phyloP scores from a whole-genome alignment of 2,797 vertebrate genomes.

The Nyctalus aviator region DNA sequence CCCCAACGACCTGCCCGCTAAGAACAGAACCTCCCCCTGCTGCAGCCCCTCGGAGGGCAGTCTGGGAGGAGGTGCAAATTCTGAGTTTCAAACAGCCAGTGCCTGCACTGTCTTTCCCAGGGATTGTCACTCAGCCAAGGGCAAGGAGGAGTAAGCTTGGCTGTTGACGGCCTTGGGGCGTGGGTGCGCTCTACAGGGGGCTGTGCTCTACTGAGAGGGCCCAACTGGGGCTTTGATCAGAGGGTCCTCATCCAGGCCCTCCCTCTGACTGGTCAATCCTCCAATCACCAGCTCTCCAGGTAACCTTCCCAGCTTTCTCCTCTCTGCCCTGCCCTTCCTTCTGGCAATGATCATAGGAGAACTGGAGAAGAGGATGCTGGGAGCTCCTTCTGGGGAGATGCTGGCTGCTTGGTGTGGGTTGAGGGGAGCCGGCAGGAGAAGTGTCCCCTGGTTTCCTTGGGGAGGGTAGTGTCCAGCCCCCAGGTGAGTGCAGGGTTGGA shows the following conservation, averaged over 20 bases:
- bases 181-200: neutral
- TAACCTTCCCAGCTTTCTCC: neutral
- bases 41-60: neutral
- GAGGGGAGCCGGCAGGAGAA: neutral
- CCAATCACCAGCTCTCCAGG: neutral
- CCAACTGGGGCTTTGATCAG: neutral
- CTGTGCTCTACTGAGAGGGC: neutral
- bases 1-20: neutral
- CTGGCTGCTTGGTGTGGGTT: neutral
- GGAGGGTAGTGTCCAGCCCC: neutral
- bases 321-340: neutral
- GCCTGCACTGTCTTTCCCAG: slow-evolving; percentile 53
- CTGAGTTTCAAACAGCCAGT: no score
- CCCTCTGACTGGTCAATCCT: neutral
- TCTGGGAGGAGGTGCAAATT: neutral
- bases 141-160: neutral
- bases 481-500: neutral
- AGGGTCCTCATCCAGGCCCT: slow-evolving; percentile 30
- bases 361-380: neutral
- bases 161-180: neutral
- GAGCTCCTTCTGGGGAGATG: neutral
- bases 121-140: neutral
- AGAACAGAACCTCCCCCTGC: neutral
- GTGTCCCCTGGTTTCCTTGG: neutral
- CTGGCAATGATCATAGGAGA: neutral